Base-by-base conservation (phyloP, 1,140 invertebrate genomes). In the Formica exsecta region DNA sequence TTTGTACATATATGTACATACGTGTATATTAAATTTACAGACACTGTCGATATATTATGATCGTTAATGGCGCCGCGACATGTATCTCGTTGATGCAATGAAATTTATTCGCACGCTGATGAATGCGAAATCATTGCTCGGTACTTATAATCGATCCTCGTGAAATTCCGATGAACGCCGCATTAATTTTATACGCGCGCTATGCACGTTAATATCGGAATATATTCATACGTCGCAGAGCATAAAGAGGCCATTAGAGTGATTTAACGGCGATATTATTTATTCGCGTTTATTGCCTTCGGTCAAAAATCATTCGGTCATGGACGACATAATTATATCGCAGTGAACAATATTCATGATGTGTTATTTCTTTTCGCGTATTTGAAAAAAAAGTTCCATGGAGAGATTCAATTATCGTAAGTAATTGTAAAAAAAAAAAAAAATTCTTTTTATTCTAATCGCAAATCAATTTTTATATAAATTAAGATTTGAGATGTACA, bases 191-290 rank as follows among this genome's bases (percentile, higher is more conserved):
- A 38, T 54, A 16, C 44, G n/a, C 41, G n/a, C 0, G 22, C 13
- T 80, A 68, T 5, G 8, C n/a, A 38, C 4, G 22, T 81, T 61
- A 73, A 73, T 71, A 22, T 57, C 32, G 1, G n/a, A 19, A 11
- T 25, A n/a, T 62, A 61, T 59, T 9, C 13, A 29, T 11, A 51
- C n/a, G 11, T 68, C 36, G 66, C 54, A 25, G 13, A 44, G 11
- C 38, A 54, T 22, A 61, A 71, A 81, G 54, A 57, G 79, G 19
- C 19, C 66, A 81, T 81, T 81, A 71, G 38, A 71, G 36, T 29
- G 77, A 59, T 81, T 81, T 81, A 81, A 81, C 38, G 32, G 51
- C 51, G 54, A 81, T 36, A 80, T 71, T 66, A 81, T 81, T 73
- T 81, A 70, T 59, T 71, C 79, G 38, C 66, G 36, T 48, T 13